These are phyloP conservation scores for Clytia hemisphaerica DNA, from an alignment of 30 jellyfish, hydroid and myxozoan species.

Conservation along the genomic window DNA sequence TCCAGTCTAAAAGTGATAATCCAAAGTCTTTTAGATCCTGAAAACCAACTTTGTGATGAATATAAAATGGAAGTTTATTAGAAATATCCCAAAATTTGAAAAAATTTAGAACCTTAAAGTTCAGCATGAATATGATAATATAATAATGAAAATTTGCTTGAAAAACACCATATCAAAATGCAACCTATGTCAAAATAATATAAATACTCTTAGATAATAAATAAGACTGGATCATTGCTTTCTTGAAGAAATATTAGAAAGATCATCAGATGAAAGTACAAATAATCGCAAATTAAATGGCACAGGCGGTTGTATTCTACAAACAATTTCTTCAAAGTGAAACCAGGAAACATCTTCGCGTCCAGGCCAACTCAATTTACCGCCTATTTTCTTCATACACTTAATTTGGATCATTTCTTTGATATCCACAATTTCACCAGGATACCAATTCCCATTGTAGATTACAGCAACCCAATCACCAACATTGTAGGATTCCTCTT, in stretches of 20 bases:
- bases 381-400: neutral
- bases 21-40: too few relatives aligned
- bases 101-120: too few relatives aligned
- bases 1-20: too few relatives aligned
- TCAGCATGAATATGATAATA: too few relatives aligned
- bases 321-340: neutral
- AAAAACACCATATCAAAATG: too few relatives aligned
- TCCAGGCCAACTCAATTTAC: constrained; percentile 3
- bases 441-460: neutral
- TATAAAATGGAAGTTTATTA: too few relatives aligned
- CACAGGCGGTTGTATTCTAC: neutral
- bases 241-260: neutral
- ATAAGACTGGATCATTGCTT: too few relatives aligned
- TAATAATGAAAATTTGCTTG: too few relatives aligned
- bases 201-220: too few relatives aligned
- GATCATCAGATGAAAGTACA: neutral
- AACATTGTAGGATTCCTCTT: neutral
- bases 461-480: constrained; percentile 2
- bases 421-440: neutral
- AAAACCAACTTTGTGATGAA: too few relatives aligned
- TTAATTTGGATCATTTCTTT: neutral
- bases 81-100: too few relatives aligned
- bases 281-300: neutral
- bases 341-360: neutral
- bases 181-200: too few relatives aligned